Evolutionary conservation across 64 coral and sea anemone genomes (phyloP), one percentile per base, ranked within the genome.

Genomic region (Pachyseris speciosa): DNA sequence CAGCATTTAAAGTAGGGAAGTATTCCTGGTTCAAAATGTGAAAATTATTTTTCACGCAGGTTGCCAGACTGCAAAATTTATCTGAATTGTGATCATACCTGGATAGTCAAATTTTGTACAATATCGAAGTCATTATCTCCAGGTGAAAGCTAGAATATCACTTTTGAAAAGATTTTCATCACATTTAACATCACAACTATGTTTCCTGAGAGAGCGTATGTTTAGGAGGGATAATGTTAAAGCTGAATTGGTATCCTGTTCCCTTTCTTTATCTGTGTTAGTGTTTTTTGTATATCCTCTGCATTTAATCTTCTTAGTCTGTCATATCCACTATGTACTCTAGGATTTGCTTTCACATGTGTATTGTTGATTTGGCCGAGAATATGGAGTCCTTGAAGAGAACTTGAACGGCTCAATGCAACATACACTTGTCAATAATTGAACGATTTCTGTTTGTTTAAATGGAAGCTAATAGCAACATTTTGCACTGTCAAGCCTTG

Each of bases 401-500:
- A 75, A 36, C 36, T 41, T 22, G 68, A 26, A 69, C 69, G 64
- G 24, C 86, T 88, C 31, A 88, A 50, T 28, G 49, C 72, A 65
- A 75, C 83, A 93, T 93, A 93, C 20, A 86, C 48, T 26, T 92
- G 90, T 13, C 90, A 57, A 86, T 58, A 86, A 19, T 91, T 91
- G n/a, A 91, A 91, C 12, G 50, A 37, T 55, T 37, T 68, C 70
- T 83, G 88, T 45, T 67, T 85, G 47, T 38, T 42, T 41, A 85
- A 85, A 22, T 85, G 33, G 34, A 67, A 38, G 39, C 83, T 67
- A 39, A 85, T 37, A 28, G 61, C 53, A 84, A 64, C 50, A 64
- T 84, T 84, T 39, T 15, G 3, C 25, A 84, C 50, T 34, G 0
- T 55, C 11, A 51, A 34, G 5, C 83, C 83, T 37, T 85, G 55